Conservation (phyloP, 1,140 invertebrate species). For the Brachionus paranguensis region DNA sequence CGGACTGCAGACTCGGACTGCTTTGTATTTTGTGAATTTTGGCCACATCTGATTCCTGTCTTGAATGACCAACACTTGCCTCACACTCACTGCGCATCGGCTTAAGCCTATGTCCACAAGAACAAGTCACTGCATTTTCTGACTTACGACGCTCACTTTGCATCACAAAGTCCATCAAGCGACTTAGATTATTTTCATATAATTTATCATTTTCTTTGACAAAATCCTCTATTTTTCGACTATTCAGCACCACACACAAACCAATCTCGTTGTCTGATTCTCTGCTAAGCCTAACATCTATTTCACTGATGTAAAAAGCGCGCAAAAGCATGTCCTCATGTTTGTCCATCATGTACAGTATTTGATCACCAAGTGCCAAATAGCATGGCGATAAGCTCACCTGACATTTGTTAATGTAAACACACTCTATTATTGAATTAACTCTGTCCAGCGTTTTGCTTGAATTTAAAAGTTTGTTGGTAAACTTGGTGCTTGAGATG, state of each 20-base stretch:
- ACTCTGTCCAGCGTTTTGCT: neutral
- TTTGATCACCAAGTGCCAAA: constrained; percentile 24
- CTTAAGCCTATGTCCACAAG: neutral
- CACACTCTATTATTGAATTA: constrained; percentile 4
- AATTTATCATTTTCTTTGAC: constrained; percentile 6
- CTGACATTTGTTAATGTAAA: neutral
- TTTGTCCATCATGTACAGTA: constrained; percentile 36
- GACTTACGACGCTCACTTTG: neutral
- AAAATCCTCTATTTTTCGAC: neutral
- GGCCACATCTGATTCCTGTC: neutral
- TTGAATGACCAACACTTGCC: neutral
- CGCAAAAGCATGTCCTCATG: constrained; percentile 29
- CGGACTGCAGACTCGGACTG: neutral
- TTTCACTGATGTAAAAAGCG: constrained; percentile 36
- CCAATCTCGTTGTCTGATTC: neutral
- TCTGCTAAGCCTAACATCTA: neutral
- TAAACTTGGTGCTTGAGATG: constrained; percentile 24
- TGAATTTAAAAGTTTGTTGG: neutral
- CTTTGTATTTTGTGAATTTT: constrained; percentile 1
- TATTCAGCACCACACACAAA: neutral
- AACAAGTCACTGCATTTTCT: neutral
- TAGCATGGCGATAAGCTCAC: neutral
- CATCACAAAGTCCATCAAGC: neutral
- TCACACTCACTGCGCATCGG: neutral
- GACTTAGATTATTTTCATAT: neutral